Conservation (phyloP, 2,113 vertebrate species). For the Sylvilagus bachmani region DNA sequence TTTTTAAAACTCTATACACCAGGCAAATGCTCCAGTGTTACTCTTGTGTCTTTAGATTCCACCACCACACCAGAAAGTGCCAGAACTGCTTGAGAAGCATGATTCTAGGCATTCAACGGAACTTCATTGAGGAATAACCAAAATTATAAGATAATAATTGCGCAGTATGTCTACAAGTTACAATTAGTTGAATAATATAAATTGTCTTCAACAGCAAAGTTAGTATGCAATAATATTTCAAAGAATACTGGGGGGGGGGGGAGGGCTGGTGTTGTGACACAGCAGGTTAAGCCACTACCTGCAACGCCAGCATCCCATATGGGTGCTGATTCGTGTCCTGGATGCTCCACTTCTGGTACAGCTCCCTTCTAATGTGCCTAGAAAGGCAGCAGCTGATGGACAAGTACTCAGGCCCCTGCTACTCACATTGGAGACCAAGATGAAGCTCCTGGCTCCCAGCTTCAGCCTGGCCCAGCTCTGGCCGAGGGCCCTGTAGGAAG, state of each 20-base stretch:
- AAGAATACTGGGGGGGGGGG: not conserved
- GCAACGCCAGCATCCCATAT: too few relatives aligned
- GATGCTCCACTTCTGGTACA: too few relatives aligned
- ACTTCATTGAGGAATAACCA: not conserved
- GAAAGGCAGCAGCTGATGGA: too few relatives aligned
- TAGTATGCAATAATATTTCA: not conserved
- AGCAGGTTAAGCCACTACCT: too few relatives aligned
- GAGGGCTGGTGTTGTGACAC: too few relatives aligned
- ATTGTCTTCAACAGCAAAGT: not conserved
- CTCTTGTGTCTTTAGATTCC: not conserved
- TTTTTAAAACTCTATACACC: not conserved
- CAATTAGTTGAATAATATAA: slow-evolving; percentile 13
- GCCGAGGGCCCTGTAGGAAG: too few relatives aligned
- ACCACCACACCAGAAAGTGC: not conserved
- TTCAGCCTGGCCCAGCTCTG: too few relatives aligned
- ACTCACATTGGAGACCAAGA: too few relatives aligned
- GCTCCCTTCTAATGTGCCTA: too few relatives aligned
- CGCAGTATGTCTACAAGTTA: not conserved
- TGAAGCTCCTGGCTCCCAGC: too few relatives aligned
- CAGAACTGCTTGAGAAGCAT: not conserved
- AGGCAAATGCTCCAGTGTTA: not conserved
- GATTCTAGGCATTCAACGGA: not conserved
- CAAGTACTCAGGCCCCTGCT: too few relatives aligned
- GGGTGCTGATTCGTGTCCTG: too few relatives aligned
- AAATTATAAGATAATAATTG: not conserved